Evolutionary conservation across 1,140 invertebrate genomes (phyloP).

Genomic region (Apocrypta bakeri): DNA sequence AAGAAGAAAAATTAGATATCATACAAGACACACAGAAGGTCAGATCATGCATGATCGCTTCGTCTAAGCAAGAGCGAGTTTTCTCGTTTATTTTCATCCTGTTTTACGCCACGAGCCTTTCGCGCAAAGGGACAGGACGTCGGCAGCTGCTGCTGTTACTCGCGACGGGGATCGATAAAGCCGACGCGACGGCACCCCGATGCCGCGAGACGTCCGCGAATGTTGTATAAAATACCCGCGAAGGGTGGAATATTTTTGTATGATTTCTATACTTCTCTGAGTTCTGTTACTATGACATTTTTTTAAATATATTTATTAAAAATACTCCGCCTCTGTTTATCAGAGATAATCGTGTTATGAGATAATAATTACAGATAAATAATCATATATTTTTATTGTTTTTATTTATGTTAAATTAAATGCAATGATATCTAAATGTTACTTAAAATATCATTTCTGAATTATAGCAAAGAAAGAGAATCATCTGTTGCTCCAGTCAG

Average conservation of each 20-base stretch:
- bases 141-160: not conserved
- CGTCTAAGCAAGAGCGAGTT: not conserved
- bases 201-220: not conserved
- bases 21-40: not conserved
- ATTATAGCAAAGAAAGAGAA: too few species aligned
- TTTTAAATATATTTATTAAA: too few species aligned
- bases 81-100: not conserved
- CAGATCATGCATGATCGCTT: not conserved
- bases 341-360: too few species aligned
- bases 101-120: not conserved
- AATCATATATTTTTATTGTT: too few species aligned
- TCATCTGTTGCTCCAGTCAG: too few species aligned
- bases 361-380: too few species aligned
- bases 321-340: too few species aligned
- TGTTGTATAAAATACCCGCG: not conserved
- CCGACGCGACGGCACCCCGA: not conserved
- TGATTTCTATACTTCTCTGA: not conserved
- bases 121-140: conserved; percentile 10
- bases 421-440: too few species aligned
- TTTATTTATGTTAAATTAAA: too few species aligned
- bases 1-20: not conserved
- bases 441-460: too few species aligned
- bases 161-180: conserved; percentile 2
- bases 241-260: conserved; percentile 1
- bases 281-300: not conserved